A percentile compares a stretch with the other conserved stretches of the same genome.
Evolutionary conservation across 2,888 invertebrate species (phyloP).

Genomic region (Tetropium fuscum): DNA sequence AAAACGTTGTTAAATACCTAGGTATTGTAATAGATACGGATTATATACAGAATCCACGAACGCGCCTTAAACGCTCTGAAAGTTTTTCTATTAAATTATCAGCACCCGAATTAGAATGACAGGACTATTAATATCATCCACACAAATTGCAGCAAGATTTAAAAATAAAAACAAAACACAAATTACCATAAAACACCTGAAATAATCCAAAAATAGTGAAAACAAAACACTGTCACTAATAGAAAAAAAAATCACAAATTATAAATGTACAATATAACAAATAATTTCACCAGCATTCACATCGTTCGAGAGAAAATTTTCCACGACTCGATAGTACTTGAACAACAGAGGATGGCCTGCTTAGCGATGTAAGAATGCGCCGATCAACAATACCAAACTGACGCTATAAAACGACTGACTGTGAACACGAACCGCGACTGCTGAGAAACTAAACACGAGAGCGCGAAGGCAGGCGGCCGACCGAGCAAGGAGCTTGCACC

Average conservation of each 20-base stretch:
- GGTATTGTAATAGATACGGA: no score
- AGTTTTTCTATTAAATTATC: constrained; percentile 1
- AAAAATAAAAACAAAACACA: constrained; percentile 8
- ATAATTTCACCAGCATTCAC: constrained; percentile 28
- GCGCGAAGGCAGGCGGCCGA: constrained; percentile 10
- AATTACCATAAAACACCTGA: constrained; percentile 26
- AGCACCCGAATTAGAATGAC: neutral
- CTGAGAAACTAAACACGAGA: constrained; percentile 10
- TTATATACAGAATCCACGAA: no score
- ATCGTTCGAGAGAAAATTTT: constrained; percentile 30
- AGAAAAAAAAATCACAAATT: constrained; percentile 22
- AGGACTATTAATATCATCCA: constrained; percentile 15
- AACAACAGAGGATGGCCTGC: constrained; percentile 38
- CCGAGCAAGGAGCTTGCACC: constrained; percentile 8
- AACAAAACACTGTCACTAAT: constrained; percentile 31
- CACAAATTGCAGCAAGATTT: neutral
- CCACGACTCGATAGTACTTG: constrained; percentile 32
- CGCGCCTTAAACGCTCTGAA: neutral
- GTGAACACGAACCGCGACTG: constrained; percentile 12
- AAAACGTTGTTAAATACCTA: no score
- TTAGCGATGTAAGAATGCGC: constrained; percentile 34
- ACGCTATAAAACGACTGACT: constrained; percentile 37
- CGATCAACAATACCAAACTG: constrained; percentile 20
- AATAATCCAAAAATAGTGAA: constrained; percentile 25
- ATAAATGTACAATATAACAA: constrained; percentile 19